Percentiles rank a stretch among this genome's conserved stretches.
phyloP scores from a whole-genome alignment of 2,888 invertebrate genomes.

The Sarcophaga rosellei region DNA sequence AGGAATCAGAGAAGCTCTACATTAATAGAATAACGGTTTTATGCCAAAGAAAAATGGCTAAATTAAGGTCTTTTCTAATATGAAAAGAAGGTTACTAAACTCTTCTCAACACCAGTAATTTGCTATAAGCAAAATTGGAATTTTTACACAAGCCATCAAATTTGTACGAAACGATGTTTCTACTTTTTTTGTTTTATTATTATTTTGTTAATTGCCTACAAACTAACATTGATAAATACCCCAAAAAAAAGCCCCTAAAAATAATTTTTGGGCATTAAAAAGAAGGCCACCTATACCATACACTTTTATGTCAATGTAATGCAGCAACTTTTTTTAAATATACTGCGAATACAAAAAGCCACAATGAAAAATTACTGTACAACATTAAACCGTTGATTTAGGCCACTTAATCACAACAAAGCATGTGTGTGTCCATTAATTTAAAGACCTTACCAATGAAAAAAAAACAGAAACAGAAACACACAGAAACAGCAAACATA shows the following conservation, averaged over 20 bases:
- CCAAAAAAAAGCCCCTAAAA: slow-evolving; percentile 42
- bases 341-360: neutral
- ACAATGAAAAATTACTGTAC: slow-evolving; percentile 63
- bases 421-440: slow-evolving; percentile 67
- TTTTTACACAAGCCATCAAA: no score
- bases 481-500: slow-evolving; percentile 32
- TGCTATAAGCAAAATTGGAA: no score
- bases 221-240: slow-evolving; percentile 37
- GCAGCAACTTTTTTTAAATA: slow-evolving; percentile 12
- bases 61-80: no score
- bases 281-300: slow-evolving; percentile 3
- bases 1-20: no score
- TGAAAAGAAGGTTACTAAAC: no score
- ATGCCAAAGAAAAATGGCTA: no score
- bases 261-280: slow-evolving; percentile 35
- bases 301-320: slow-evolving; percentile 54
- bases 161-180: neutral
- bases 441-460: slow-evolving; percentile 50
- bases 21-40: no score
- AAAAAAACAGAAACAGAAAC: neutral
- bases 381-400: slow-evolving; percentile 69
- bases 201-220: slow-evolving; percentile 10
- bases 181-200: neutral
- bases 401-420: slow-evolving; percentile 68
- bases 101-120: no score